Conservation (phyloP, 2,888 invertebrate genomes). For the Thecocarcelia acutangulata region DNA sequence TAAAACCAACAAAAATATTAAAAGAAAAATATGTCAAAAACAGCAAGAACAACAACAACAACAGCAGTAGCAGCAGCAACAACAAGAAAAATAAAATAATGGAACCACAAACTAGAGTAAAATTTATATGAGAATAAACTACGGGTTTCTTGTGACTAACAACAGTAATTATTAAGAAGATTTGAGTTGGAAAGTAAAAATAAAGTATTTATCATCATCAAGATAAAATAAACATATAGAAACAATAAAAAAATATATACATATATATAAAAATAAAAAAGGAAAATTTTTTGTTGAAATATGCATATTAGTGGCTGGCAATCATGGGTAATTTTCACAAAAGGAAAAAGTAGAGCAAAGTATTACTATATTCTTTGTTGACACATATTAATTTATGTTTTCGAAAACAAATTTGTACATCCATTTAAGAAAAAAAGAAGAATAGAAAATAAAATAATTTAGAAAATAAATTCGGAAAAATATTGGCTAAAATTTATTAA, state of each 20-base stretch:
- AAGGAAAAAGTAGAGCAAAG: not conserved
- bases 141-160: constrained; percentile 2
- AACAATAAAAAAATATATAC: constrained; percentile 4
- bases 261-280: constrained; percentile 8
- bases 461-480: too few relatives aligned
- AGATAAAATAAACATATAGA: not conserved
- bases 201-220: constrained; percentile 48
- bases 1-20: constrained; percentile 18
- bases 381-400: too few relatives aligned
- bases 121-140: constrained; percentile 21
- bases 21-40: constrained; percentile 43
- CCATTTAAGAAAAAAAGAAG: too few relatives aligned
- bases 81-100: constrained; percentile 3
- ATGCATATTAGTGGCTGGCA: constrained; percentile 12
- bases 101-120: constrained; percentile 21
- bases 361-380: too few relatives aligned
- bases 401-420: too few relatives aligned
- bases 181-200: constrained; percentile 13
- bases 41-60: constrained; percentile 3
- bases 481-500: too few relatives aligned
- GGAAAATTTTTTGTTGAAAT: constrained; percentile 5
- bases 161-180: constrained; percentile 44
- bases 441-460: too few relatives aligned
- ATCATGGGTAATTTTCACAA: constrained; percentile 16
- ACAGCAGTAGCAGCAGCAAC: not conserved